Percentiles rank a stretch among this genome's conserved stretches.
These are phyloP conservation scores for Trichonephila clavipes DNA, from an alignment of 1,140 invertebrate species.

Conservation along the genomic window DNA sequence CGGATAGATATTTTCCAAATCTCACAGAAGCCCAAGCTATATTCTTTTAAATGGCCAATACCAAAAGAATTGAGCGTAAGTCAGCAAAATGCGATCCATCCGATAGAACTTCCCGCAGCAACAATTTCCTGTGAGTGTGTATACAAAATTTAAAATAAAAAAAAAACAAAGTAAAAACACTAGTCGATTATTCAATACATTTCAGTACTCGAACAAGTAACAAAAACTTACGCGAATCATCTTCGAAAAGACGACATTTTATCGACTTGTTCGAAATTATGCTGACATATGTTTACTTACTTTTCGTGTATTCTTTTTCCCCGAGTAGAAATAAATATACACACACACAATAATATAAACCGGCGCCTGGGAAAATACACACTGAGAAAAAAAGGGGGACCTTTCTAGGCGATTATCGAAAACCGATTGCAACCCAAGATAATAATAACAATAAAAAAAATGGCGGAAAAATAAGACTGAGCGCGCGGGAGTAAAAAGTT, in stretches of 20 bases:
- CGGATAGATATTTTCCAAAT: no score
- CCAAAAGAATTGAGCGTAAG: no score
- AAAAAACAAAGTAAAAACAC: neutral
- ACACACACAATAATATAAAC: neutral
- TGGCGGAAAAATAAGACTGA: neutral
- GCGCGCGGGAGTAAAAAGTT: constrained; percentile 11
- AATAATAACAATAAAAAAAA: constrained; percentile 20
- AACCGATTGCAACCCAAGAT: constrained; percentile 55
- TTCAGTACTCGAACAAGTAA: neutral
- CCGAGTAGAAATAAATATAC: constrained; percentile 34
- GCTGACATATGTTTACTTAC: constrained; percentile 53
- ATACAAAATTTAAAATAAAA: neutral
- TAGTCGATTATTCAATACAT: constrained; percentile 27
- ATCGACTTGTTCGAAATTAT: constrained; percentile 18
- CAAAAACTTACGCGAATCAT: constrained; percentile 14
- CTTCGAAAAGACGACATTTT: constrained; percentile 22
- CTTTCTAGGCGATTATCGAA: constrained; percentile 37
- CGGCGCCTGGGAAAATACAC: neutral
- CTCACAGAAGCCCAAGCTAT: no score
- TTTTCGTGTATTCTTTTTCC: neutral
- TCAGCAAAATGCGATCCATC: no score
- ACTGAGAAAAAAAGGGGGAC: neutral
- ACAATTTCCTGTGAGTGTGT: neutral
- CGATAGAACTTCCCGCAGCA: neutral
- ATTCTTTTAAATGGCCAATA: no score